Base-by-base conservation (phyloP, 2,797 vertebrate species). In the Anguilla marmorata region DNA sequence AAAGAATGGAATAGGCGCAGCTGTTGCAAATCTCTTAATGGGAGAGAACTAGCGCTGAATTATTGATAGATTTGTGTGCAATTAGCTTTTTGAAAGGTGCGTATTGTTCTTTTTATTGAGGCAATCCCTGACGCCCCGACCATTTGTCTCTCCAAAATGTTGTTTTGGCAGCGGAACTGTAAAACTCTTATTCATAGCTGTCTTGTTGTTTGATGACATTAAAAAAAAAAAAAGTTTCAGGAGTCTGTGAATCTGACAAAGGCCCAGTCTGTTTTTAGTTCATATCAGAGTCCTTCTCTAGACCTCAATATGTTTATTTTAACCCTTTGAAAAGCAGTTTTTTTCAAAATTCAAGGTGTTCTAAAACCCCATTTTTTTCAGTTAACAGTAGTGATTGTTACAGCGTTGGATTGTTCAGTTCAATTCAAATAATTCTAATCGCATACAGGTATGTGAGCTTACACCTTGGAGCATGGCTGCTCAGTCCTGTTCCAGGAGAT, bases 221-320 rank as follows among this genome's bases (percentile, higher is more conserved):
- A 56, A 94, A 88, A 93, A 89, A 95, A 95, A 90, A 94, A 93
- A 93, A 93, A 94, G 89, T 92, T 95, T 95, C 91, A 72, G 90
- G 90, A 91, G 91, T 91, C 92, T 93, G 94, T 93, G 94, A 93
- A 90, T 90, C 76, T 90, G 94, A 93, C 93, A 92, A 89, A 92
- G 89, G 87, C 6, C 89, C 93, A 92, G 83, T 84, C 14, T 79
- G 30, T 80, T 21, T 52, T 27, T 8, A 72, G 33, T 33, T 84
- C 0, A 52, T 56, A 9, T 66, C 12, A 45, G 85, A 50, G 91
- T 89, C 90, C 91, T 94, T 91, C 91, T 95, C 94, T 93, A 95
- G 88, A 85, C 89, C 90, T 90, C 74, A 56, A 84, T 66, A 86
- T 58, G 11, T 89, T 91, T 91, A 92, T 91, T 91, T 52, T 52